Conservation (phyloP, 2,797 vertebrate species). For the Trachops cirrhosus region DNA sequence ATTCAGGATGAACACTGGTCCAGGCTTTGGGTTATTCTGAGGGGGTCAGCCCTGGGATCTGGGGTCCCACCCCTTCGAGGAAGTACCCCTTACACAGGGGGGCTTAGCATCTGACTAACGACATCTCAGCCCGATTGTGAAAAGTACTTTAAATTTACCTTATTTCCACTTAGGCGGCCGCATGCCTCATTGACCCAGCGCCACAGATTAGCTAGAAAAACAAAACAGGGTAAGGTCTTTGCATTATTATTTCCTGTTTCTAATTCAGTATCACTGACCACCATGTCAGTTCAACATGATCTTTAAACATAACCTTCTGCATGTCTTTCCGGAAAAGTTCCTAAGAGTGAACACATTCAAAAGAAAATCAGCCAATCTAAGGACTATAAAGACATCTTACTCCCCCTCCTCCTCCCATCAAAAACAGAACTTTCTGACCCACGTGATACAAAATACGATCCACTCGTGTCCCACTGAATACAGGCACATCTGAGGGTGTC, state of each 20-base stretch:
- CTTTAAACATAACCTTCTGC: not conserved
- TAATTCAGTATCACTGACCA: not conserved
- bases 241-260: not conserved
- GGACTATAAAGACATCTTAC: not conserved
- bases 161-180: constrained; percentile 79
- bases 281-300: not conserved
- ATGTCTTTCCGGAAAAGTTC: not conserved
- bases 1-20: not conserved
- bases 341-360: not conserved
- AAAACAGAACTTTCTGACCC: not conserved
- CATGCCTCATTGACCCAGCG: constrained; percentile 84
- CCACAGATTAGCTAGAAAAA: constrained; percentile 82
- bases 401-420: not conserved
- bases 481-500: not conserved
- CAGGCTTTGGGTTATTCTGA: not conserved
- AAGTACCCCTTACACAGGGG: not conserved
- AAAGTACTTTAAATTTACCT: constrained; percentile 75
- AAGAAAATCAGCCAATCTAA: not conserved
- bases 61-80: not conserved
- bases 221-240: constrained; percentile 58
- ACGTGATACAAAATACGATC: not conserved
- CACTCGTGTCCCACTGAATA: not conserved
- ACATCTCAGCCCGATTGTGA: not conserved
- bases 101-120: not conserved
- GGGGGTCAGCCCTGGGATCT: too few relatives aligned